Base-by-base conservation (phyloP, 2,797 vertebrate genomes). In the Anabas testudineus region DNA sequence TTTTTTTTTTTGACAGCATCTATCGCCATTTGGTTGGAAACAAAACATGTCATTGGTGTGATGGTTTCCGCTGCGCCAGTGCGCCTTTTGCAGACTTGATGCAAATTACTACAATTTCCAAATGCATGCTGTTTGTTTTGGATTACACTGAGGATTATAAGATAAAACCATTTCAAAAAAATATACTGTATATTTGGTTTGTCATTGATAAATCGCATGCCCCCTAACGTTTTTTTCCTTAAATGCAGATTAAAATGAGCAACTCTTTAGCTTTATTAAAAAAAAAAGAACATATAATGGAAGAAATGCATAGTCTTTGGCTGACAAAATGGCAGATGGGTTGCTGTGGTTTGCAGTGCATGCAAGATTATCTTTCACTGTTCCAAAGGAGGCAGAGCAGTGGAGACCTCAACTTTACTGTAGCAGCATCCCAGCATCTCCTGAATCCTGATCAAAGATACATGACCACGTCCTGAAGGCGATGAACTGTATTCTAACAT, bases 321-420 rank as follows among this genome's bases (percentile, higher is more conserved):
- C 61, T 76, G 87, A 87, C 91, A 93, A 94, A 91, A 93, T 93
- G 91, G 90, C 90, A 91, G 88, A 84, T 83, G 80, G 71, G 60
- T 22, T 67, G 62, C 54, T 60, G 74, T 26, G 28, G 57, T 16
- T 72, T 75, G 74, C 67, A 72, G 61, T 7, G 72, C 75, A 78
- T 52, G 76, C 70, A 75, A 51, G 57, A 81, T 74, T 22, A 57
- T 73, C 74, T 78, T 69, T 67, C 55, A 48, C 67, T 59, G 72
- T 74, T 63, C 30, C 28, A 16, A 37, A 46, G 19, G 51, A 78
- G 51, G 47, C 41, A 71, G 46, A 60, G 42, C 64, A 28, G 52
- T 1, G 1, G 56, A 71, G 26, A 72, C 65, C 57, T 76, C 37
- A 82, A 84, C 76, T 85, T 81, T 79, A 54, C 76, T 14, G 37